Evolutionary conservation across 2,797 vertebrate species (phyloP).

Genomic region (Micrastur ruficollis): DNA sequence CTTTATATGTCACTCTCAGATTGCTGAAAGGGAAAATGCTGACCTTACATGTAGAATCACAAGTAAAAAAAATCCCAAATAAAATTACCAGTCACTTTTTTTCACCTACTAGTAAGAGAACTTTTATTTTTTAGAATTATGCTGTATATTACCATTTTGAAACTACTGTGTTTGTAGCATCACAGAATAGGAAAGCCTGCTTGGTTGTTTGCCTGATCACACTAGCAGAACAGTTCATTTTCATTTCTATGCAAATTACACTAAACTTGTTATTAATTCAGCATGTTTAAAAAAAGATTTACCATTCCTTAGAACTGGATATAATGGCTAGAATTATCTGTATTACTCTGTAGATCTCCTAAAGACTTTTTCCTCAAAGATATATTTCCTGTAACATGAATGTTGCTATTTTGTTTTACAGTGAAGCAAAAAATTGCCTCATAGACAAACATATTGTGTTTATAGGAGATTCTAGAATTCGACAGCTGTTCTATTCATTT

Average conservation of each 20-base stretch:
- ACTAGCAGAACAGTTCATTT: background rate
- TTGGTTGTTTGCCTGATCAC: background rate
- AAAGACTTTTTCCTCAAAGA: background rate
- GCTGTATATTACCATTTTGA: background rate
- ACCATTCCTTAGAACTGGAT: background rate
- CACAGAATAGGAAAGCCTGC: background rate
- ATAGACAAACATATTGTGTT: slow-evolving; percentile 87
- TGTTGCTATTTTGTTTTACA: slow-evolving; percentile 74
- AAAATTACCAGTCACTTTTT: background rate
- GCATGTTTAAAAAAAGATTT: background rate
- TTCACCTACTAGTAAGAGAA: background rate
- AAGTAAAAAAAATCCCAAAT: background rate
- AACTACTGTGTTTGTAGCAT: background rate
- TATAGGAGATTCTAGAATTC: slow-evolving; percentile 94
- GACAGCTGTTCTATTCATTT: slow-evolving; percentile 93
- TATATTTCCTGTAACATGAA: background rate
- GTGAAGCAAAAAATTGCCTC: slow-evolving; percentile 93
- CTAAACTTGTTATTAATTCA: background rate
- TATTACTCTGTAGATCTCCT: background rate
- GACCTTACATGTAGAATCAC: background rate
- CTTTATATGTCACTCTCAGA: background rate
- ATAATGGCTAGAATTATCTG: background rate
- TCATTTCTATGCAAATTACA: background rate
- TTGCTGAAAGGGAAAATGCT: background rate
- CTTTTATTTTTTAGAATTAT: background rate